Evolutionary conservation across 30 jellyfish, hydroid and myxozoan species (phyloP).

Genomic region (Aurelia sp.): DNA sequence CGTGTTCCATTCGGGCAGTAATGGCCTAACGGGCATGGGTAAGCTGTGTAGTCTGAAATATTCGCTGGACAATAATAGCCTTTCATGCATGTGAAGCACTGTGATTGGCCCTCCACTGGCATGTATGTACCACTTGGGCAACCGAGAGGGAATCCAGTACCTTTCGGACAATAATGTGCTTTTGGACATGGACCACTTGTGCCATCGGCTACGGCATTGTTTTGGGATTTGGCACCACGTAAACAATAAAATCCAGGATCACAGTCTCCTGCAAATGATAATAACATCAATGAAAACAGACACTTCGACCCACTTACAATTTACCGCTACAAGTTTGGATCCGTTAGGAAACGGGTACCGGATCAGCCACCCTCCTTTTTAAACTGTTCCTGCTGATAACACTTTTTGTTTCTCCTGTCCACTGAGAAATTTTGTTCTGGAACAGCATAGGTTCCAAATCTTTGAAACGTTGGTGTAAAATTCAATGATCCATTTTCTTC

Average conservation of each 20-base stretch:
- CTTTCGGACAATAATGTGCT: conserved; percentile 93
- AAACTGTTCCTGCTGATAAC: no score
- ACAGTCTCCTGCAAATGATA: conserved; percentile 74
- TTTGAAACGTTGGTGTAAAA: no score
- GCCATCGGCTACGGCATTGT: conserved; percentile 78
- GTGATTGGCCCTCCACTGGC: conserved; percentile 84
- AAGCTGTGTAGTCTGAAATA: conserved; percentile 73
- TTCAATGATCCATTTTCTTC: no score
- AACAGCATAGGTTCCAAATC: no score
- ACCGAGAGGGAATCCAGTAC: conserved; percentile 86
- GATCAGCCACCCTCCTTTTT: no score
- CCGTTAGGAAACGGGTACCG: no score
- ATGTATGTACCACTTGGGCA: conserved; percentile 93
- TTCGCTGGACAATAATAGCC: conserved; percentile 98
- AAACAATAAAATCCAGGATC: conserved; percentile 93
- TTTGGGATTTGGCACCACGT: conserved; percentile 89
- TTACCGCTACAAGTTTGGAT: no score
- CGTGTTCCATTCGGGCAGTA: conserved; percentile 95
- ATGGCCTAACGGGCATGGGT: conserved; percentile 94
- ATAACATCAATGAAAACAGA: background rate
- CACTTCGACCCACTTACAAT: no score
- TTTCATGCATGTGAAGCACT: conserved; percentile 74
- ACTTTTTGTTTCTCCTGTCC: no score
- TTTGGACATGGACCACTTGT: conserved; percentile 98
- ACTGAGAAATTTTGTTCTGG: no score